Conservation (phyloP, 1,140 invertebrate genomes). For the Contarinia nasturtii region DNA sequence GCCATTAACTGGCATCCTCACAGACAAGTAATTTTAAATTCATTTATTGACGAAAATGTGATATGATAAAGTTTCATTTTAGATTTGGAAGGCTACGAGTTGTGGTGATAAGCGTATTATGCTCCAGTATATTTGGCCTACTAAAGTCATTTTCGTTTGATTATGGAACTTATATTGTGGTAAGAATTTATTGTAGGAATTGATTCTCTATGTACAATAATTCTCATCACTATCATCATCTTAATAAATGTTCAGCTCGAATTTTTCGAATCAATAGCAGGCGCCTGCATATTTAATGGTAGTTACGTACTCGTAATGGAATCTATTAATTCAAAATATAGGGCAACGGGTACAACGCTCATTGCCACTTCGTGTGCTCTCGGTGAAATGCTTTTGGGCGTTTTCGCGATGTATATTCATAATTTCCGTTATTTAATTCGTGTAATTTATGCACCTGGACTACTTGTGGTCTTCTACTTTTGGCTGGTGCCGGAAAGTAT, state of each 20-base stretch:
- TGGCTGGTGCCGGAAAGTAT: conserved; percentile 41
- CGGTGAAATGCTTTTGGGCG: conserved; percentile 45
- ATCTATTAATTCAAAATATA: conserved; percentile 47
- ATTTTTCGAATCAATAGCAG: too few relatives aligned
- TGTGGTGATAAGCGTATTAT: conserved; percentile 32
- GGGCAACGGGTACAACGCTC: conserved; percentile 51
- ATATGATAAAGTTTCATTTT: too few relatives aligned
- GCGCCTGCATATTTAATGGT: too few relatives aligned
- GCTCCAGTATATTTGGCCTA: conserved; percentile 36
- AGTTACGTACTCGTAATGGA: conserved; percentile 50
- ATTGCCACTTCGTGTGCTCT: conserved; percentile 49
- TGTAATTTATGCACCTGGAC: conserved; percentile 42
- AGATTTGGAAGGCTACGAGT: conserved; percentile 44
- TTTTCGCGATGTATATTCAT: conserved; percentile 42
- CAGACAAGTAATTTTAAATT: conserved; percentile 31
- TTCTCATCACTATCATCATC: too few relatives aligned
- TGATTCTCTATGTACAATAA: too few relatives aligned
- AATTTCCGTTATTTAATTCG: conserved; percentile 50
- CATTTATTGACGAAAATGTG: background rate
- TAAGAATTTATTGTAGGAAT: conserved; percentile 36
- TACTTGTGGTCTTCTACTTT: conserved; percentile 38
- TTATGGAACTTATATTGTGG: conserved; percentile 36
- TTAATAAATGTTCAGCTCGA: too few relatives aligned
- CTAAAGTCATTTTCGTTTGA: conserved; percentile 39
- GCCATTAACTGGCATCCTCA: conserved; percentile 42